Evolutionary conservation across 1,140 invertebrate genomes (phyloP), one percentile per base, ranked within the genome.

Genomic region (Temnothorax nylanderi): DNA sequence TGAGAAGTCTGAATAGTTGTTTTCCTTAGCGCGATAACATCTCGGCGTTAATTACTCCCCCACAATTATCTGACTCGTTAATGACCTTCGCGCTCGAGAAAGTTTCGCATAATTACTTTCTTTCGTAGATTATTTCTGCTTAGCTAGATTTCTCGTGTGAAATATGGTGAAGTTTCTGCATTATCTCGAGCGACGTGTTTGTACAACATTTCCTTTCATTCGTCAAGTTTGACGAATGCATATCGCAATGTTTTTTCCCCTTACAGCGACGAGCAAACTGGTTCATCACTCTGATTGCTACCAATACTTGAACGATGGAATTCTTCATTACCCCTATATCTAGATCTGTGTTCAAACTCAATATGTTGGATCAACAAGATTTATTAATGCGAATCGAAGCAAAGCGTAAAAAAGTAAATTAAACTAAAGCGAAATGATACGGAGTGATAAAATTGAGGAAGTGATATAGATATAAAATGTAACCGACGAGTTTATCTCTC

Each of bases 11-110:
- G 32, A 80, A 77, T 64, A 65, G 65, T 77, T 89, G 76, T 87
- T 90, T 89, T 86, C 26, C 60, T 65, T 21, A 37, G 3, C 16
- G 85, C 6, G 88, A 89, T 90, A 60, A 26, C 49, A 90, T 89
- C 88, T 58, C 34, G 41, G 6, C 41, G 47, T 74, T 89, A 89
- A 89, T 89, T 89, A 89, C n/a, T 41, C 64, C 41, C 72, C 62
- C 26, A 67, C 77, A 87, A 91, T 91, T 78, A 89, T 85, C 54
- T 60, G 56, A 58, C 75, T 92, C 91, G 93, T 93, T 94, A 94
- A 94, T 94, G 94, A 94, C 94, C 94, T 94, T 94, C 93, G 91
- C 87, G 86, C 87, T 87, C 90, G 91, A 85, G 93, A 94, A 94
- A 94, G 92, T 94, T 90, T 90, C 90, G 86, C 88, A 89, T 90